Percentiles rank a stretch among this genome's conserved stretches.
Evolutionary conservation across 2,113 vertebrate species (phyloP).

Genomic region (Pantherophis guttatus): DNA sequence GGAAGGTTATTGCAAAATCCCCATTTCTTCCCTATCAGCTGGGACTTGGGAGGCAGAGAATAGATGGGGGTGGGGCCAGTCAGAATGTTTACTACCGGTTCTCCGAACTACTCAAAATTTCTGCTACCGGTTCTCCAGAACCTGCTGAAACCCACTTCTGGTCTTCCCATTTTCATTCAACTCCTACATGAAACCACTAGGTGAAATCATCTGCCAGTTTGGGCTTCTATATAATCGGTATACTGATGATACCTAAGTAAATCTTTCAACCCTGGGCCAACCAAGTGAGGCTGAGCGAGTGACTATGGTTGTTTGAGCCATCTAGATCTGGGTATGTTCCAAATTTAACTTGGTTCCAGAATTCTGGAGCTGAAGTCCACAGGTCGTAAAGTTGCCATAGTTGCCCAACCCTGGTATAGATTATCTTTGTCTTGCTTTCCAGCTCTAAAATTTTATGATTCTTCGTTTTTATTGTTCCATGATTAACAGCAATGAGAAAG

Average conservation of each 20-base stretch:
- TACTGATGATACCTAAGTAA: not conserved
- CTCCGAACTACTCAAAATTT: too few relatives aligned
- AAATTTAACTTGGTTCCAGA: not conserved
- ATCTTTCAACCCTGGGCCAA: not conserved
- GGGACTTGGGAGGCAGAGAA: too few relatives aligned
- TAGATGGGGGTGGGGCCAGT: too few relatives aligned
- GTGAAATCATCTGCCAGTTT: not conserved
- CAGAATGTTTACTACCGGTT: too few relatives aligned
- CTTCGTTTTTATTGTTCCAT: not conserved
- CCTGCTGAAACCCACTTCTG: too few relatives aligned
- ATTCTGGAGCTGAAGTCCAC: not conserved
- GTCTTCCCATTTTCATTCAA: not conserved
- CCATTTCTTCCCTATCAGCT: too few relatives aligned
- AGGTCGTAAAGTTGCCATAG: not conserved
- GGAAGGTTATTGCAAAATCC: too few relatives aligned
- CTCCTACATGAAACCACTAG: not conserved
- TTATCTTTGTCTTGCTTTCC: not conserved
- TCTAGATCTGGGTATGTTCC: not conserved
- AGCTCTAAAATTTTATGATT: not conserved
- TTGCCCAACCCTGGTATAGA: not conserved
- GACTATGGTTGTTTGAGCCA: not conserved
- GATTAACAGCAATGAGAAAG: not conserved
- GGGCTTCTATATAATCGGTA: not conserved
- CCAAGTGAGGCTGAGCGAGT: not conserved
- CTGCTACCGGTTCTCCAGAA: too few relatives aligned